These are phyloP conservation scores for Nemotelus nigrinus DNA, from an alignment of 2,888 invertebrate species.

Conservation along the genomic window DNA sequence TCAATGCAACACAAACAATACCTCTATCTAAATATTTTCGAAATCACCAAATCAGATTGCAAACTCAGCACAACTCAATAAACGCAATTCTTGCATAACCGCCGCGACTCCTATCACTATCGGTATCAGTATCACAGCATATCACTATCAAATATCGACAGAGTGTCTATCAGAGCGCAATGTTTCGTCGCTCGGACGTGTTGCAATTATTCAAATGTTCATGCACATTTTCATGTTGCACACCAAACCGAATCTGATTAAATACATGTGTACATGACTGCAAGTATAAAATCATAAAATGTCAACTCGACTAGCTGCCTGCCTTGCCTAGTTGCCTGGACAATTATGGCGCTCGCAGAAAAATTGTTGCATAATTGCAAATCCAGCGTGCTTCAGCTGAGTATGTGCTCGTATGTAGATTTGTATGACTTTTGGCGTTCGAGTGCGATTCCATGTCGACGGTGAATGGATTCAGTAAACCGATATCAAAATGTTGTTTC, in stretches of 20 bases:
- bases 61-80: slow-evolving; percentile 12
- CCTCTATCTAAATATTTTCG: not conserved
- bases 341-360: not conserved
- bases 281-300: too few relatives aligned
- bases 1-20: too few relatives aligned
- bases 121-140: not conserved
- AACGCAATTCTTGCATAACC: slow-evolving; percentile 13
- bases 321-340: not conserved
- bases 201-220: slow-evolving; percentile 23
- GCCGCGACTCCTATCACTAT: not conserved
- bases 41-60: not conserved
- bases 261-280: too few relatives aligned
- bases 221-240: not conserved
- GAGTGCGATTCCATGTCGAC: not conserved
- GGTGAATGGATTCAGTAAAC: not conserved
- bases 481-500: slow-evolving; percentile 20
- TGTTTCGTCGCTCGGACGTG: slow-evolving; percentile 12
- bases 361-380: not conserved
- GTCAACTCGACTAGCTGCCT: too few relatives aligned
- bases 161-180: not conserved
- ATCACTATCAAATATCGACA: slow-evolving; percentile 16
- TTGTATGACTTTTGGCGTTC: not conserved
- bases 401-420: not conserved
- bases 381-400: not conserved
- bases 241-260: too few relatives aligned